Percentiles rank a stretch among this genome's conserved stretches.
These are phyloP conservation scores for Lacerta agilis DNA, from an alignment of 2,797 vertebrate genomes.

Conservation along the genomic window DNA sequence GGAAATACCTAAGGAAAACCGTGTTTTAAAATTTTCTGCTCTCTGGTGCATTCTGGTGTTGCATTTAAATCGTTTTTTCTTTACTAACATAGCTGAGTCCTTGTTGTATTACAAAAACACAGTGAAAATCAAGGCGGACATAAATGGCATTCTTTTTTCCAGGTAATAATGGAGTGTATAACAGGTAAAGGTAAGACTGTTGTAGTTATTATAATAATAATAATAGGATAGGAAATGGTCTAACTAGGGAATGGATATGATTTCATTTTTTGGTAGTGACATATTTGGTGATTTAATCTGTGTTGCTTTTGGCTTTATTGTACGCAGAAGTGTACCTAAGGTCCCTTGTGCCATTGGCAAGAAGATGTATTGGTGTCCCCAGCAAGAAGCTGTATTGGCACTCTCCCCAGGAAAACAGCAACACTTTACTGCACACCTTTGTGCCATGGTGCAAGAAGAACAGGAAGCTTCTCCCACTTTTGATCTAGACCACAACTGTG, in stretches of 20 bases:
- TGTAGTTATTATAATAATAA: conserved; percentile 25
- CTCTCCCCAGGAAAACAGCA: no score
- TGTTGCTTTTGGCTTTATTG: conserved; percentile 38
- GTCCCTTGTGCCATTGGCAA: no score
- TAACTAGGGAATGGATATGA: conserved; percentile 26
- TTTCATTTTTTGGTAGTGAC: conserved; percentile 40
- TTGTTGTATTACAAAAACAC: conserved; percentile 40
- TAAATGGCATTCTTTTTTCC: conserved; percentile 39
- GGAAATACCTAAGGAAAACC: no score
- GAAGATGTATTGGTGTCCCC: no score
- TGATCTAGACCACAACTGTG: no score
- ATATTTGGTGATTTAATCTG: conserved; percentile 24
- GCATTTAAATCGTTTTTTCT: no score
- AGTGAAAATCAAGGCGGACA: conserved; percentile 32
- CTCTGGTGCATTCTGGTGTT: no score
- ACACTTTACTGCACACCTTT: no score
- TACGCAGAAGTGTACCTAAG: not conserved
- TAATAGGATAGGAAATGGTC: conserved; percentile 11
- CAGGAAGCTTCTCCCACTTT: no score
- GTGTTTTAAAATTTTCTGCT: no score
- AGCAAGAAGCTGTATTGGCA: no score
- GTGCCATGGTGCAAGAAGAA: no score
- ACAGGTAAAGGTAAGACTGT: conserved; percentile 45
- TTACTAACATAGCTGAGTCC: not conserved
- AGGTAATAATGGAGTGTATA: conserved; percentile 38